Base-by-base conservation (phyloP, 2,888 invertebrate genomes). In the Phragmatobia fuliginosa region DNA sequence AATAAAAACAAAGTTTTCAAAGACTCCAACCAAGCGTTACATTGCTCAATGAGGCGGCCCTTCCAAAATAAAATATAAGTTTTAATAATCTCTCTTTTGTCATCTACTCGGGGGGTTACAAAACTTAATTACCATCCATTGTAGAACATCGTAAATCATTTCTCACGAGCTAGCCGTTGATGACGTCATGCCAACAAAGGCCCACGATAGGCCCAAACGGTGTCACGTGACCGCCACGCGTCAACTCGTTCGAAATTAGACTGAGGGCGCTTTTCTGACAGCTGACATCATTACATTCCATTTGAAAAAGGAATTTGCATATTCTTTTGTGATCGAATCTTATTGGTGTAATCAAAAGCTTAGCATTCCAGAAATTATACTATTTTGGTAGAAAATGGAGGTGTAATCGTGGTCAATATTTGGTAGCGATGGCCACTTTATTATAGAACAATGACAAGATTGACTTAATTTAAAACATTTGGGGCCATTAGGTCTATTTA, bases 241-340 rank as follows among this genome's bases (percentile, higher is more conserved):
- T 38, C 81, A 75, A 81, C 80, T 81, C 78, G 74, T 79, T 81
- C 68, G 41, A 78, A 81, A 81, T 78, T 79, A 79, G 81, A 72
- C 73, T 32, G 78, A 75, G 76, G 75, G 73, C 75, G 66, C 71
- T 76, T 72, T 66, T 61, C 70, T 75, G 72, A 72, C 78, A 73
- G 68, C 70, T 66, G 66, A 71, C 73, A 62, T 73, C 76, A 77
- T 77, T 77, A 78, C 76, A 73, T 66, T 28, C 74, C 72, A 74
- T 79, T 79, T 71, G 73, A 78, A 80, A 79, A 71, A 63, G 36
- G 74, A 68, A 81, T 81, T 81, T 73, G 63, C 81, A 81, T 81
- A 64, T 80, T 79, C 65, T 73, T n/a, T 79, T 77, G 71, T 21
- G 63, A 62, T 45, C 62, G 67, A 56, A 70, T 61, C 61, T 77